A percentile compares a stretch with the other conserved stretches of the same genome.
Conservation (phyloP, 1,140 invertebrate genomes). For the Homarus americanus region DNA sequence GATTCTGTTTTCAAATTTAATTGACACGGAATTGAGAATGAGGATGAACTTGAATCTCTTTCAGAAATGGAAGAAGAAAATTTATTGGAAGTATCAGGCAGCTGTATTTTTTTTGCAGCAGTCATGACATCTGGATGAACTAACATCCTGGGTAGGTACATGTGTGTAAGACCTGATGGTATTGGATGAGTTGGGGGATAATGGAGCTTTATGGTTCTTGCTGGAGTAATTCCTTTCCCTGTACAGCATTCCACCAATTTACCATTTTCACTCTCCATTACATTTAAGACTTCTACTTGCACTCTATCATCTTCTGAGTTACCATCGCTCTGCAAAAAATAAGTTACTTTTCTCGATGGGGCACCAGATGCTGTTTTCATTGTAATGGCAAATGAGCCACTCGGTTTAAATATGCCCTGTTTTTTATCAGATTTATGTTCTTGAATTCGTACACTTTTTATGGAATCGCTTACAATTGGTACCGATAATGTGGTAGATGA, state of each 20-base stretch:
- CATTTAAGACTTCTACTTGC: constrained; percentile 48
- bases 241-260: constrained; percentile 47
- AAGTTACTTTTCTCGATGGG: neutral
- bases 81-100: neutral
- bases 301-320: constrained; percentile 34
- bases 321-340: neutral
- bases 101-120: neutral
- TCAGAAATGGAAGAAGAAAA: neutral
- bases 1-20: neutral
- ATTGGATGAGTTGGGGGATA: constrained; percentile 37
- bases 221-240: constrained; percentile 17
- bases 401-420: neutral
- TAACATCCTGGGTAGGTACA: constrained; percentile 37
- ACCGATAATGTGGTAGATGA: neutral
- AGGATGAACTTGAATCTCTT: neutral
- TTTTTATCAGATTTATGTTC: neutral
- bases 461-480: neutral
- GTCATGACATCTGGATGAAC: constrained; percentile 28
- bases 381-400: neutral
- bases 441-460: neutral
- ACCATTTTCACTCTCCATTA: constrained; percentile 20
- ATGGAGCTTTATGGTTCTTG: constrained; percentile 41
- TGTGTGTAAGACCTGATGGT: constrained; percentile 31
- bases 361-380: neutral
- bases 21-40: no score